Evolutionary conservation across 2,797 vertebrate species (phyloP).

Genomic region (Coilia nasus): DNA sequence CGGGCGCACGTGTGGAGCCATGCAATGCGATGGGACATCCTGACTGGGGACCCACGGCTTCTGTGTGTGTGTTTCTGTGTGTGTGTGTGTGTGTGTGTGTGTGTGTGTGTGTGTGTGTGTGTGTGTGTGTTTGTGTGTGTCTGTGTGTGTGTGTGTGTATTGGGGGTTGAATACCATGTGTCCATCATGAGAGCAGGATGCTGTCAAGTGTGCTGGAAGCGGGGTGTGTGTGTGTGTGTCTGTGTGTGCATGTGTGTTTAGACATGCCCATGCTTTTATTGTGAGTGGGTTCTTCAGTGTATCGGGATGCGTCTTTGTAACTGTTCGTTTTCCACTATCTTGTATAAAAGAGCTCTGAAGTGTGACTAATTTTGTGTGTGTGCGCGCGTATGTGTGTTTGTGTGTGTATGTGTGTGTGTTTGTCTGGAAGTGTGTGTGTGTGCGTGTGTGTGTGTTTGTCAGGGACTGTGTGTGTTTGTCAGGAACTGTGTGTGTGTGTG

Average conservation of each 20-base stretch:
- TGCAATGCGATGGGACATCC: not conserved
- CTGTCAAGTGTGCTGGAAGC: not conserved
- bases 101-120: too few species aligned
- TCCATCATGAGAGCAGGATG: not conserved
- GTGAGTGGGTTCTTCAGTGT: not conserved
- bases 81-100: too few species aligned
- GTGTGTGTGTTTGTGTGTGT: too few species aligned
- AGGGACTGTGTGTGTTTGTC: not conserved
- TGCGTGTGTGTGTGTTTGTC: conserved; percentile 24
- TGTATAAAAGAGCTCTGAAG: not conserved
- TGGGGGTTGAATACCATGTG: conserved; percentile 9
- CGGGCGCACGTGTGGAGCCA: conserved; percentile 11
- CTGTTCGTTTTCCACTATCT: not conserved
- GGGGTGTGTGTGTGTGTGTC: not conserved
- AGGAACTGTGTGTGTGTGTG: not conserved
- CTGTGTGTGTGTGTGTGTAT: too few species aligned
- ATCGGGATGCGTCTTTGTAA: not conserved
- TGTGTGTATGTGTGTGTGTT: not conserved
- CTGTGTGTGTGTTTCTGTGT: too few species aligned
- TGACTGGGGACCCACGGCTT: not conserved
- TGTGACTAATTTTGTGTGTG: conserved; percentile 8
- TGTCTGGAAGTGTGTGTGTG: not conserved
- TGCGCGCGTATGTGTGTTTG: not conserved
- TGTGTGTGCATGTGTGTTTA: not conserved
- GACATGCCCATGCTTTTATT: not conserved